phyloP scores from a whole-genome alignment of 1,140 invertebrate species.

The Tenebrio molitor region DNA sequence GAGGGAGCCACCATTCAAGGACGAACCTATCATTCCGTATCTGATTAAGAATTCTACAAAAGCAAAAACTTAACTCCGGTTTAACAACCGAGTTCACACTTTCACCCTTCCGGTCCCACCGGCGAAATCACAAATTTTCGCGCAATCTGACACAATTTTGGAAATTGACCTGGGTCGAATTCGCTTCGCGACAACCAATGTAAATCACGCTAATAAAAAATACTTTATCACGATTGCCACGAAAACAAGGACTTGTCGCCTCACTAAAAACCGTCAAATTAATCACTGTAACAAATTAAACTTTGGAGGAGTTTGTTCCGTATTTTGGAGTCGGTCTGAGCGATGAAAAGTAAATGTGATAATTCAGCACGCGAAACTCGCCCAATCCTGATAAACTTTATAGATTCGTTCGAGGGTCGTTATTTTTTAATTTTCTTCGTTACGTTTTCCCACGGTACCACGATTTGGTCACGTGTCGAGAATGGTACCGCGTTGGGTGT shows the following conservation, averaged over 20 bases:
- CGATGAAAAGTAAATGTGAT: constrained; percentile 34
- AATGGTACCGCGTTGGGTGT: too few relatives aligned
- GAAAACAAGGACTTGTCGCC: constrained; percentile 33
- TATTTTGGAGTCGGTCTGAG: constrained; percentile 23
- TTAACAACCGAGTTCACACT: background rate
- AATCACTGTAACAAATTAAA: constrained; percentile 37
- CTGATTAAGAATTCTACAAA: constrained; percentile 34
- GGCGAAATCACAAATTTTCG: too few relatives aligned
- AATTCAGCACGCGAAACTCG: constrained; percentile 23
- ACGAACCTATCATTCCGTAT: constrained; percentile 38
- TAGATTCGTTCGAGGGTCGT: constrained; percentile 12
- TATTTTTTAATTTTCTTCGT: too few relatives aligned
- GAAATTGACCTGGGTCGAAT: too few relatives aligned
- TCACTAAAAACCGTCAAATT: constrained; percentile 36
- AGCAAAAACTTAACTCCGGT: constrained; percentile 8
- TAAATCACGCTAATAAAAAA: constrained; percentile 36
- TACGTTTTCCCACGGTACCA: too few relatives aligned
- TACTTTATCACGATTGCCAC: constrained; percentile 37
- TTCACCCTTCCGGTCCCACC: too few relatives aligned
- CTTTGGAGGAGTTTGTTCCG: constrained; percentile 25
- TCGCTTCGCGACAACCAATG: background rate
- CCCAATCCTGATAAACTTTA: constrained; percentile 1
- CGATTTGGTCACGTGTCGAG: too few relatives aligned
- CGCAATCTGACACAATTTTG: background rate
- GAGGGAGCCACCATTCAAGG: constrained; percentile 23